Evolutionary conservation across 1,140 invertebrate species (phyloP).

Genomic region (Microplitis demolitor): DNA sequence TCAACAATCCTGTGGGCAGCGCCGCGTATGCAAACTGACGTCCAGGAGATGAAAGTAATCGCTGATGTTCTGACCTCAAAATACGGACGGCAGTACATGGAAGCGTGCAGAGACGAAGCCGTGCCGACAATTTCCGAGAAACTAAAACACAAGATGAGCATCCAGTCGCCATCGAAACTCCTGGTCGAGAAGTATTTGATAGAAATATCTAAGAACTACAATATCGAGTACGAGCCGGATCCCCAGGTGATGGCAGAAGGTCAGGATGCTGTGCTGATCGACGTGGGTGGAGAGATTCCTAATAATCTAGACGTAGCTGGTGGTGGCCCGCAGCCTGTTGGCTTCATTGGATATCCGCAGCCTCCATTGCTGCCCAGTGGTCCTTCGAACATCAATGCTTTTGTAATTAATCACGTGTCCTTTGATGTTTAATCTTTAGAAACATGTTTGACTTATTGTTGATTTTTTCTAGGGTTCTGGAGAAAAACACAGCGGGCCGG

Average conservation of each 20-base stretch:
- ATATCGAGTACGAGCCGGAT: slow-evolving; percentile 91
- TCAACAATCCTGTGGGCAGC: slow-evolving; percentile 97
- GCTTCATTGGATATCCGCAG: slow-evolving; percentile 79
- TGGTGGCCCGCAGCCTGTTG: slow-evolving; percentile 69
- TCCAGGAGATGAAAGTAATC: slow-evolving; percentile 90
- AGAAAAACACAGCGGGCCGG: slow-evolving; percentile 34
- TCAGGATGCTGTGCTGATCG: slow-evolving; percentile 81
- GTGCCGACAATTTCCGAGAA: slow-evolving; percentile 90
- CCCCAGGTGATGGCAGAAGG: slow-evolving; percentile 88
- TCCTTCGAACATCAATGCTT: slow-evolving; percentile 42
- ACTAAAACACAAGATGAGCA: slow-evolving; percentile 92
- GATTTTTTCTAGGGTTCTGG: slow-evolving; percentile 37
- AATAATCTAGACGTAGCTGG: slow-evolving; percentile 67
- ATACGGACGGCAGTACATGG: slow-evolving; percentile 93
- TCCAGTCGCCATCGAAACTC: slow-evolving; percentile 95
- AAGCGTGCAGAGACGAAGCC: slow-evolving; percentile 79
- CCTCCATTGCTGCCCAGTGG: slow-evolving; percentile 67
- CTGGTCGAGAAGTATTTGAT: slow-evolving; percentile 95
- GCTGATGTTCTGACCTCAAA: slow-evolving; percentile 88
- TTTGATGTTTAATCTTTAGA: slow-evolving; percentile 19
- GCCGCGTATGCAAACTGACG: slow-evolving; percentile 83
- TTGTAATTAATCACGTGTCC: slow-evolving; percentile 34
- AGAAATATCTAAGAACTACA: slow-evolving; percentile 96
- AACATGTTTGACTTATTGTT: slow-evolving; percentile 19
- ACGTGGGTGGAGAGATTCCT: slow-evolving; percentile 65